Evolutionary conservation across 2,888 invertebrate species (phyloP).

Genomic region (Epistrophe eligans): DNA sequence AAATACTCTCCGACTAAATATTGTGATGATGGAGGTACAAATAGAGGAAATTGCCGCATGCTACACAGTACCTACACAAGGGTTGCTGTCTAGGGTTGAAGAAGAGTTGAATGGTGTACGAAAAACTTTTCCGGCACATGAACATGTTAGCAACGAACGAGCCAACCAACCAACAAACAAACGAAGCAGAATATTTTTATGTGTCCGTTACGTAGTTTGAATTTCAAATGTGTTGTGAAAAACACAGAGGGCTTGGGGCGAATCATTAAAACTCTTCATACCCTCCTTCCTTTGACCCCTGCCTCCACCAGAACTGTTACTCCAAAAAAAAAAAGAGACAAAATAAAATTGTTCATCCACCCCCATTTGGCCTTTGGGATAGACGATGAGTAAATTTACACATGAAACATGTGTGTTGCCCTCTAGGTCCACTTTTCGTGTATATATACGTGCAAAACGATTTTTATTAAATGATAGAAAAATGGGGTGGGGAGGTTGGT

Average conservation of each 20-base stretch:
- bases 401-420: conserved; percentile 65
- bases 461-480: conserved; percentile 70
- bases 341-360: background rate
- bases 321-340: conserved; percentile 4
- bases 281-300: background rate
- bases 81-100: conserved; percentile 8
- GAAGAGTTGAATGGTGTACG: conserved; percentile 49
- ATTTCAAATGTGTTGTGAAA: conserved; percentile 61
- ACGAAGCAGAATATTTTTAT: conserved; percentile 46
- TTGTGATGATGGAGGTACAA: conserved; percentile 60
- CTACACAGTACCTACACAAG: too few relatives aligned
- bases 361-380: conserved; percentile 24
- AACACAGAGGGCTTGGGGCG: conserved; percentile 24
- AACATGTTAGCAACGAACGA: conserved; percentile 50
- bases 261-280: conserved; percentile 59
- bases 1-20: conserved; percentile 49
- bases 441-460: conserved; percentile 72
- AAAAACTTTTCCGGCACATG: conserved; percentile 72
- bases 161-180: background rate
- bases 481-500: background rate
- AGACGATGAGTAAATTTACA: conserved; percentile 64
- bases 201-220: conserved; percentile 66
- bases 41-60: conserved; percentile 52
- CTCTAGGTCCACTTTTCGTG: conserved; percentile 71
- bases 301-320: background rate